These are phyloP conservation scores for Thermophis baileyi DNA, from an alignment of 2,113 vertebrate species.

Conservation along the genomic window DNA sequence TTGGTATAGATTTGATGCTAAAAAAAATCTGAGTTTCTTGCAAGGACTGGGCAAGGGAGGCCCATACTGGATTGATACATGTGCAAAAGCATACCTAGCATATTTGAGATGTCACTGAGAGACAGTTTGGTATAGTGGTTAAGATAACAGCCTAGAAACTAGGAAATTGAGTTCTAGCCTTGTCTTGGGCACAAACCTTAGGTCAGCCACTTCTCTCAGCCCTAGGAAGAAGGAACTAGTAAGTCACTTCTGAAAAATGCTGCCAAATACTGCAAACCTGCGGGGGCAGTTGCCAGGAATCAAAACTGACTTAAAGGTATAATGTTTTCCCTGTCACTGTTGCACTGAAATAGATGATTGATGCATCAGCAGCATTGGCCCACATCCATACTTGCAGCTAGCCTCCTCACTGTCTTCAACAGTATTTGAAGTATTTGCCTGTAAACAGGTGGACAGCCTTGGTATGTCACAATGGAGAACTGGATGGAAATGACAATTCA, in stretches of 20 bases:
- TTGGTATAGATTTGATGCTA: background rate
- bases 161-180: background rate
- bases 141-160: background rate
- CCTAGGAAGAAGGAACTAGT: background rate
- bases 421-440: background rate
- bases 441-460: background rate
- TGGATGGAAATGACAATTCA: background rate
- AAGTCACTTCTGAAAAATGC: background rate
- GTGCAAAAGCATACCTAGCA: background rate
- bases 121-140: background rate
- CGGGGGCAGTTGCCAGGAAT: background rate
- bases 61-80: background rate
- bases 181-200: background rate
- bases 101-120: background rate
- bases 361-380: background rate
- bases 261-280: background rate
- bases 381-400: background rate
- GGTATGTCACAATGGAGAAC: background rate
- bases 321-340: background rate
- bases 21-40: background rate
- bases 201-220: background rate
- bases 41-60: background rate
- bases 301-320: background rate
- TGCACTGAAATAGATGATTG: background rate
- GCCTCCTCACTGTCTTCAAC: background rate